Evolutionary conservation across 2,888 invertebrate species (phyloP), one percentile per base, ranked within the genome.

Genomic region (Cancer borealis): DNA sequence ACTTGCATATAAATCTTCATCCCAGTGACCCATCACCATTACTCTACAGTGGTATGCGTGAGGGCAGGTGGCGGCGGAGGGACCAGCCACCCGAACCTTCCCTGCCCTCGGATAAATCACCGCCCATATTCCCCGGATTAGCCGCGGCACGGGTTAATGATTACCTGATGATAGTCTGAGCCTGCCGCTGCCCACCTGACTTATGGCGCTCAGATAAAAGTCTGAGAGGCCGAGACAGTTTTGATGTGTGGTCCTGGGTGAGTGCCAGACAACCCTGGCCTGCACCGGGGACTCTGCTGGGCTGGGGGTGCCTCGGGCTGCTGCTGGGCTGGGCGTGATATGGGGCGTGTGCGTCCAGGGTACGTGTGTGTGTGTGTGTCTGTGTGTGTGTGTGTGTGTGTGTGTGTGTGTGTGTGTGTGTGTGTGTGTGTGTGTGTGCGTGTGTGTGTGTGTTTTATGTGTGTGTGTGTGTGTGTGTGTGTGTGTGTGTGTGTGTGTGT

Each of bases 111-210:
- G 91, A 60, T 60, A 60, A 91, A 49, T 49, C 91, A 91, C 91
- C 91, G 49, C 91, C 91, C 60, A 91, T 91, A 91, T 91, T 91
- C 91, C 49, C 91, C 47, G 91, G 49, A 91, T 91, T 49, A 91
- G 39, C 54, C 91, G 54, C 49, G 60, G 91, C 47, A 49, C 54
- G 60, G 12, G 91, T 39, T 39, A 91, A 60, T 60, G 60, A 91
- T 60, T 30, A 39, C 60, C 91, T 39, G 54, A 60, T 60, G 91
- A 91, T 91, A 30, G 39, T 39, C 54, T 49, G 60, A 17, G 54
- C 46, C 54, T 54, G 49, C 88, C 88, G 49, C 88, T 47, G 60
- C 60, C 60, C 47, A 39, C 47, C 39, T 91, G 49, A 91, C 54
- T 91, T 54, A 91, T 91, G 60, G 91, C 21, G 54, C 54, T 39